phyloP scores from a whole-genome alignment of 2,888 invertebrate species.

The Scaptodrosophila latifasciaeformis region DNA sequence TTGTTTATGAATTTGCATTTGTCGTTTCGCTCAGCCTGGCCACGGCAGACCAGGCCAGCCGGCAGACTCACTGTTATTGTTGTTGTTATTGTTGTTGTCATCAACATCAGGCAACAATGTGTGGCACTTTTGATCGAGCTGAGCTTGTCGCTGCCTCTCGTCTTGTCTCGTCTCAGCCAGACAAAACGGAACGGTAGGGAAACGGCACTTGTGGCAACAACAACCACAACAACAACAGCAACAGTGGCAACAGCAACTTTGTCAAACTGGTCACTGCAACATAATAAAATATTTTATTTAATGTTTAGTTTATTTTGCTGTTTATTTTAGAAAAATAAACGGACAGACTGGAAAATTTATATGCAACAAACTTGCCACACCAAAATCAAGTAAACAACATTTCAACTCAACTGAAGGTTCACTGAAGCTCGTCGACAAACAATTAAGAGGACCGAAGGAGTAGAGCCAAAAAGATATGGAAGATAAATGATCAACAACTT shows the following conservation, averaged over 20 bases:
- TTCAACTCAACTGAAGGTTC: not conserved
- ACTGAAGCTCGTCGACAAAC: too few relatives aligned
- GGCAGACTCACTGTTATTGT: too few relatives aligned
- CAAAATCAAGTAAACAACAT: not conserved
- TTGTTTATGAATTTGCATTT: conserved; percentile 58
- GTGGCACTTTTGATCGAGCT: conserved; percentile 35
- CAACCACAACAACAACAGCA: conserved; percentile 17
- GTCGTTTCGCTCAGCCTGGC: not conserved
- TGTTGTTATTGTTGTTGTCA: not conserved
- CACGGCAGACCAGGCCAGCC: too few relatives aligned
- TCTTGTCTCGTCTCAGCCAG: too few relatives aligned
- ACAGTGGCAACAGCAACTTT: conserved; percentile 19
- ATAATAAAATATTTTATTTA: conserved; percentile 70
- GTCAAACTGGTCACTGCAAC: conserved; percentile 55
- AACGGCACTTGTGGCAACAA: conserved; percentile 12
- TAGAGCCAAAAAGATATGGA: too few relatives aligned
- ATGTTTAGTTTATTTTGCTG: conserved; percentile 59
- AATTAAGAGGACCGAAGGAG: too few relatives aligned
- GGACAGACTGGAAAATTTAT: conserved; percentile 28
- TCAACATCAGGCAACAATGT: conserved; percentile 53
- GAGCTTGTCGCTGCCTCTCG: too few relatives aligned
- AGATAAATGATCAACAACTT: too few relatives aligned
- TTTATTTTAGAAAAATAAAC: conserved; percentile 30
- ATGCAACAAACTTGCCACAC: conserved; percentile 40
- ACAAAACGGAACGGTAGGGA: not conserved